phyloP scores from a whole-genome alignment of 23 tunicate species.

The Halocynthia roretzi region DNA sequence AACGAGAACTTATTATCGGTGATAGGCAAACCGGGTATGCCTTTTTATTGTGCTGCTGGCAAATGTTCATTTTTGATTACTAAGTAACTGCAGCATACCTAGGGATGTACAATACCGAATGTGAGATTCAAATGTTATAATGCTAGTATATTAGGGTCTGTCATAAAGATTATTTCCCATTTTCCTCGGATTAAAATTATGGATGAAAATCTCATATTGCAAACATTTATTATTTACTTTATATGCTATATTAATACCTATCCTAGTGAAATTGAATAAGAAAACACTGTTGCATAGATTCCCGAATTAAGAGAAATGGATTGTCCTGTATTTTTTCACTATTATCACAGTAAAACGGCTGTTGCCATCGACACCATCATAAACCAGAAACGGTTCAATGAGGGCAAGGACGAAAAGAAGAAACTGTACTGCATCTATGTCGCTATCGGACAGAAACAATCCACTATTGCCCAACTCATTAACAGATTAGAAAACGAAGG shows the following conservation, averaged over 20 bases:
- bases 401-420: slow-evolving; percentile 92
- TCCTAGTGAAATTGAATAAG: too few species aligned
- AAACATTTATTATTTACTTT: background rate
- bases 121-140: too few species aligned
- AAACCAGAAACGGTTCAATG: slow-evolving; percentile 98
- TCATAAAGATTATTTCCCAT: background rate
- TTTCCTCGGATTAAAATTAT: too few species aligned
- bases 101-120: too few species aligned
- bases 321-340: too few species aligned
- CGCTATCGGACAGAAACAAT: slow-evolving; percentile 99
- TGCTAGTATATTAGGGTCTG: background rate
- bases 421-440: slow-evolving; percentile 99
- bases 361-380: slow-evolving; percentile 98
- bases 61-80: background rate
- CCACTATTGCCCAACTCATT: slow-evolving; percentile 96
- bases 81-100: too few species aligned
- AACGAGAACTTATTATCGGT: slow-evolving; percentile 99
- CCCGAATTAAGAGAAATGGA: too few species aligned
- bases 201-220: background rate
- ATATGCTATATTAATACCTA: background rate
- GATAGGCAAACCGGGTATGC: slow-evolving; percentile 97
- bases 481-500: slow-evolving; percentile 92
- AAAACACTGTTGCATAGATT: too few species aligned
- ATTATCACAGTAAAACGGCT: slow-evolving; percentile 86
- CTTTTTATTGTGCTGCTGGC: slow-evolving; percentile 6